phyloP scores from a whole-genome alignment of 2,888 invertebrate species.

The Entomobrya proxima region DNA sequence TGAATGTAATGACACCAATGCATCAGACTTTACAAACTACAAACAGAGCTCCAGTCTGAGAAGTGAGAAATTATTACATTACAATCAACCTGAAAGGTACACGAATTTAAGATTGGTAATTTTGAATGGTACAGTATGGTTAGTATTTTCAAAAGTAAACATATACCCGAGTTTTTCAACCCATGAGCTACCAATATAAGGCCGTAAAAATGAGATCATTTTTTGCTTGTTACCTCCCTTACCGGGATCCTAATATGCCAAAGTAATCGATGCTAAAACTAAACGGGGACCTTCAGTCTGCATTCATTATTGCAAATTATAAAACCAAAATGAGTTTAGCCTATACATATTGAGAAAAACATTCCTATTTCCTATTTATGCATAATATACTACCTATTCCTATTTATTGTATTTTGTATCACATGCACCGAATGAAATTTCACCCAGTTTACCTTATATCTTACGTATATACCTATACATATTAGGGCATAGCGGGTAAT shows the following conservation, averaged over 20 bases:
- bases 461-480: too few relatives aligned
- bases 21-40: too few relatives aligned
- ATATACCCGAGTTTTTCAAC: background rate
- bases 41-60: background rate
- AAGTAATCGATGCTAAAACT: background rate
- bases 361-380: too few relatives aligned
- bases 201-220: background rate
- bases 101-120: background rate
- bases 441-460: background rate
- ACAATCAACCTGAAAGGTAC: conserved; percentile 24
- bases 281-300: background rate
- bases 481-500: too few relatives aligned
- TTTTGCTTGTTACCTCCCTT: background rate
- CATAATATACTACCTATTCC: too few relatives aligned
- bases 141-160: background rate
- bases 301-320: background rate
- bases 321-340: background rate
- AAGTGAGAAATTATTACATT: background rate
- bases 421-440: background rate
- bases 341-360: background rate
- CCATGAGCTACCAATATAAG: background rate
- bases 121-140: background rate
- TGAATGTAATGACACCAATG: too few relatives aligned
- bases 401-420: too few relatives aligned
- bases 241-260: background rate